A percentile compares a stretch with the other conserved stretches of the same genome.
Conservation (phyloP, 2,113 vertebrate genomes). For the Tamias sibiricus region DNA sequence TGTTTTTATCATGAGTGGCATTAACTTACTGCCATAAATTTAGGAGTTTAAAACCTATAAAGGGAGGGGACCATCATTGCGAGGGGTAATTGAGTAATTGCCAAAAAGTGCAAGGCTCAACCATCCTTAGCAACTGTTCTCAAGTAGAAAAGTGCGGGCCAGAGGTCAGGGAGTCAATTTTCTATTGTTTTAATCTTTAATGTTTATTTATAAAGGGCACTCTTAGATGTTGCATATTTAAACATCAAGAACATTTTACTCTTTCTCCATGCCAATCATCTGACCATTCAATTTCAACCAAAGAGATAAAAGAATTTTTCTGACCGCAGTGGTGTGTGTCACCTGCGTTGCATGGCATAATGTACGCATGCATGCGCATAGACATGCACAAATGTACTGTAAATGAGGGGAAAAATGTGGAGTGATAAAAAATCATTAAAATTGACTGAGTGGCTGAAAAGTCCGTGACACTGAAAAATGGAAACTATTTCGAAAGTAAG, state of each 20-base stretch:
- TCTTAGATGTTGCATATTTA: not conserved
- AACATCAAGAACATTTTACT: constrained; percentile 9
- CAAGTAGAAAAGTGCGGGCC: not conserved
- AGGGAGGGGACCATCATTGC: constrained; percentile 72
- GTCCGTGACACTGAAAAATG: constrained; percentile 89
- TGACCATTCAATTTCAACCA: not conserved
- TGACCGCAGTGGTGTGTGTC: not conserved
- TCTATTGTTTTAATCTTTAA: not conserved
- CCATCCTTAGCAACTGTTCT: not conserved
- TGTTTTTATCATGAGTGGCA: constrained; percentile 86
- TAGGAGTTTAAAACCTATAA: constrained; percentile 82
- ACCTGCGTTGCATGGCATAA: not conserved
- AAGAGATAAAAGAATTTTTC: not conserved
- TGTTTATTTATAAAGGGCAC: constrained; percentile 40
- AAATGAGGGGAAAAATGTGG: constrained; percentile 75
- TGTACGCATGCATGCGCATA: not conserved
- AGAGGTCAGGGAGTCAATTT: not conserved
- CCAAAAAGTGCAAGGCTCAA: constrained; percentile 14
- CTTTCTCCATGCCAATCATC: not conserved
- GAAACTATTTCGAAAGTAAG: constrained; percentile 88
- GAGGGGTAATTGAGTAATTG: constrained; percentile 70
- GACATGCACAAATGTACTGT: constrained; percentile 49
- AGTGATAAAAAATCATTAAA: constrained; percentile 85
- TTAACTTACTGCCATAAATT: constrained; percentile 87
- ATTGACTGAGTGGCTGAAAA: constrained; percentile 83